Conservation (phyloP, 2,888 invertebrate species). For the Autographa gamma region DNA sequence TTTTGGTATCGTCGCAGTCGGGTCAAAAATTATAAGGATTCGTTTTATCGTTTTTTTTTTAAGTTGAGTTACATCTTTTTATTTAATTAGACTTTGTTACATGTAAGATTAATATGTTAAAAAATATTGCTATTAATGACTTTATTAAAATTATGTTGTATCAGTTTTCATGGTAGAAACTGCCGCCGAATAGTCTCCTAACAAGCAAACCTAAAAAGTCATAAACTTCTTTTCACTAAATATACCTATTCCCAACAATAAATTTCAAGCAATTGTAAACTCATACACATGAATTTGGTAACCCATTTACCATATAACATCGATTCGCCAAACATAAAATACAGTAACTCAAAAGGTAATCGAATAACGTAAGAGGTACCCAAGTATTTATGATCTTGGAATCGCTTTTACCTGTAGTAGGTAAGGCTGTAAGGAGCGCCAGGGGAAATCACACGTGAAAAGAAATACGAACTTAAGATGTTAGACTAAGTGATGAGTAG, state of each 20-base stretch:
- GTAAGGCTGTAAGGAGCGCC: slow-evolving; percentile 64
- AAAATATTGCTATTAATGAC: too few species aligned
- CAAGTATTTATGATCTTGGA: slow-evolving; percentile 53
- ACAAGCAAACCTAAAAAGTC: not conserved
- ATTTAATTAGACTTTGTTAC: too few species aligned
- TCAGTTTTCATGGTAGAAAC: too few species aligned
- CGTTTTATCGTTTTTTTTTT: too few species aligned
- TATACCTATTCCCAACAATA: not conserved
- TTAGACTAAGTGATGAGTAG: slow-evolving; percentile 45
- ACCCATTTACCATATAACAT: slow-evolving; percentile 11
- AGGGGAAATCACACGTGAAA: slow-evolving; percentile 80
- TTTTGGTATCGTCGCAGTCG: too few species aligned
- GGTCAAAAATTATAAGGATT: too few species aligned
- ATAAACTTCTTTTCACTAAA: not conserved
- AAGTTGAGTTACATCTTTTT: too few species aligned
- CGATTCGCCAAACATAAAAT: slow-evolving; percentile 23
- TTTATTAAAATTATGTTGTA: too few species aligned
- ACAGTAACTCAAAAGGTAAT: slow-evolving; percentile 43
- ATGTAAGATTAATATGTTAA: too few species aligned
- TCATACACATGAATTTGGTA: not conserved
- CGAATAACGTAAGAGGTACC: slow-evolving; percentile 47
- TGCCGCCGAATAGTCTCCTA: not conserved
- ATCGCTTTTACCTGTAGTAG: slow-evolving; percentile 53
- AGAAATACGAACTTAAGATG: slow-evolving; percentile 63
- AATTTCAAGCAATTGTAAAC: slow-evolving; percentile 4